Conservation (phyloP, 2,113 vertebrate species). For the pig (Sus scrofa) region T2T-Sscrofa CM000822.6:19029001-19029500, state of each 20-base stretch:
- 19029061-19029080: too few relatives aligned
- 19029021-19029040: too few relatives aligned
- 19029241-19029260: not conserved
- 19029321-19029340: conserved; percentile 32
- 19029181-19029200: too few relatives aligned
- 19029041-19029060: too few relatives aligned
- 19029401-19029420: not conserved
- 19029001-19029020: too few relatives aligned
- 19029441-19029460: not conserved
- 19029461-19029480: conserved; percentile 61
- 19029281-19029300: conserved; percentile 3
- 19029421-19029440: not conserved
- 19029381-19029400: conserved; percentile 57
- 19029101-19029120: not conserved
- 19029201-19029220: not conserved
- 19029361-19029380: not conserved
- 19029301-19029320: conserved; percentile 49
- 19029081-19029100: not conserved
- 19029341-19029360: conserved; percentile 21
- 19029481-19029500: conserved; percentile 67
- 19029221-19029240: not conserved
- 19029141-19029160: not conserved
- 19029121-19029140: not conserved
- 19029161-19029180: not conserved
- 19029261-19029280: conserved; percentile 19